phyloP scores from a whole-genome alignment of 2,797 vertebrate species.

The Monodelphis domestica region DNA sequence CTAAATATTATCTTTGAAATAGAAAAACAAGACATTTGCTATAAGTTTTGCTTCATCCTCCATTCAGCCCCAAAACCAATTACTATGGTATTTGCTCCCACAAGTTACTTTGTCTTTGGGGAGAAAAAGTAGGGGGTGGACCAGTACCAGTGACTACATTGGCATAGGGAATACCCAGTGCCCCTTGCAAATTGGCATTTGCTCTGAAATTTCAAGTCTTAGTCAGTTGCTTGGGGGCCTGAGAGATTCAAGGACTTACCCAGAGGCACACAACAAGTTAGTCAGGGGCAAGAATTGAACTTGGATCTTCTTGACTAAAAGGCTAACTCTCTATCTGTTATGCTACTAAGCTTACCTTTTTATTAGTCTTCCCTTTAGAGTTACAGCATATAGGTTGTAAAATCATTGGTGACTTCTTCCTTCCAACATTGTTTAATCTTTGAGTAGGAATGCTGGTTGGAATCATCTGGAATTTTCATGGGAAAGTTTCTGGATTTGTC shows the following conservation, averaged over 20 bases:
- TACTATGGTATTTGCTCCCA: background rate
- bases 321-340: background rate
- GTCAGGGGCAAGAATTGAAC: background rate
- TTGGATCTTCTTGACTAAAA: background rate
- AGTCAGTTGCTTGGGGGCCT: background rate
- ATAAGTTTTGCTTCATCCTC: slow-evolving; percentile 17
- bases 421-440: slow-evolving; percentile 8
- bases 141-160: background rate
- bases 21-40: slow-evolving; percentile 36
- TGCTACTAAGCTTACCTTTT: background rate
- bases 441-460: slow-evolving; percentile 3
- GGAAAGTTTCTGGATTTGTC: slow-evolving; percentile 59
- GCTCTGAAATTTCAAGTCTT: background rate
- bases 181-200: background rate
- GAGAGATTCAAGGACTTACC: background rate
- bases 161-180: background rate
- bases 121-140: background rate
- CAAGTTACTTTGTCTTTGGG: background rate
- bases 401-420: background rate
- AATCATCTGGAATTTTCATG: slow-evolving; percentile 27
- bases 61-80: slow-evolving; percentile 10
- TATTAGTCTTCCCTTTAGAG: background rate
- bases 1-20: slow-evolving; percentile 46
- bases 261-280: background rate
- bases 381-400: background rate